Conservation (phyloP, 2,888 invertebrate species). For the Lepetodrilus schrolli region DNA sequence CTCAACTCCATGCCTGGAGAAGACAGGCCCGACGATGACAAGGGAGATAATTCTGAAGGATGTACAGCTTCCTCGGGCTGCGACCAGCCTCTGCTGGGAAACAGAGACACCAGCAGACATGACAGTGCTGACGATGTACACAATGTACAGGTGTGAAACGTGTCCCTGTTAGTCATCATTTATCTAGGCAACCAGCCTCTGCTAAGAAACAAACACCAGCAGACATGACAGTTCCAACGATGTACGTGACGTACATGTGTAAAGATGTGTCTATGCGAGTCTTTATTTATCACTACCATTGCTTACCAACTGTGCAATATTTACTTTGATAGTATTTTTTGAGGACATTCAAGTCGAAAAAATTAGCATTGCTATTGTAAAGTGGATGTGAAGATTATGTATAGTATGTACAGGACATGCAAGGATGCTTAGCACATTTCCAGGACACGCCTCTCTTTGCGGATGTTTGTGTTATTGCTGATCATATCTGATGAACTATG, state of each 20-base stretch:
- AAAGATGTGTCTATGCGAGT: neutral
- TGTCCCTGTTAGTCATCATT: neutral
- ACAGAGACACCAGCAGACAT: neutral
- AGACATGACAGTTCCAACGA: neutral
- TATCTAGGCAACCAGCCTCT: neutral
- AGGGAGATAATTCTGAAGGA: constrained; percentile 18
- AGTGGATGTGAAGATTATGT: too few species aligned
- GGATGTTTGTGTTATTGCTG: too few species aligned
- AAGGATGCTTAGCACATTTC: too few species aligned
- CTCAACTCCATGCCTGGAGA: neutral
- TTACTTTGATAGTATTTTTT: too few species aligned
- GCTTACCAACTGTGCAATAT: too few species aligned
- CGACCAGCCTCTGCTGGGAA: neutral
- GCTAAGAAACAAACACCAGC: neutral
- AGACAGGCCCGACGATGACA: neutral
- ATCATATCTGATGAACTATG: too few species aligned
- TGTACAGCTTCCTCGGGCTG: neutral
- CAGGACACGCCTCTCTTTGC: too few species aligned
- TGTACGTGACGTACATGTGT: neutral
- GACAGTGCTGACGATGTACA: neutral
- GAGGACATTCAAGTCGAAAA: too few species aligned
- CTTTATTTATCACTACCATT: too few species aligned
- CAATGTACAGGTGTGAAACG: neutral
- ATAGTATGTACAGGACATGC: too few species aligned
- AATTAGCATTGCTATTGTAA: too few species aligned